Percentiles rank a stretch among this genome's conserved stretches.
phyloP scores from a whole-genome alignment of 2,797 vertebrate species.

The Petrocephalus sullivani region DNA sequence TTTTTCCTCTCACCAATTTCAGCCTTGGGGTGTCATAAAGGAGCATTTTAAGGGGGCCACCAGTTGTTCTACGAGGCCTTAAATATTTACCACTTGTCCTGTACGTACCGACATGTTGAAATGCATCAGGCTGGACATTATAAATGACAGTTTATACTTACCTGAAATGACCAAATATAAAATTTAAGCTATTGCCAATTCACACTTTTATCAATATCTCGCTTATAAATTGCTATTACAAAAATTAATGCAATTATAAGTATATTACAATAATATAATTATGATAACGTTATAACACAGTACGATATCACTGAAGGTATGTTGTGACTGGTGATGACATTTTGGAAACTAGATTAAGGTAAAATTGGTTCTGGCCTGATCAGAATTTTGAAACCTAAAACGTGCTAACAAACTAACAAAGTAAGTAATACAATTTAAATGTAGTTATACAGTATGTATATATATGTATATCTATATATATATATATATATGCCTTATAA shows the following conservation, averaged over 20 bases:
- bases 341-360: not conserved
- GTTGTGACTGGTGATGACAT: not conserved
- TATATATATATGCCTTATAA: not conserved
- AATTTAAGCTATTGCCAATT: not conserved
- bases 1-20: constrained; percentile 30
- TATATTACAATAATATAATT: not conserved
- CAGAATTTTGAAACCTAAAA: not conserved
- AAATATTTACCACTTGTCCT: not conserved
- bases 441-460: no score
- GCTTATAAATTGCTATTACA: not conserved
- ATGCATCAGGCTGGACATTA: not conserved
- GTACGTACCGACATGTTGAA: not conserved
- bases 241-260: not conserved
- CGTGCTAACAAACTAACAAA: not conserved
- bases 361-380: not conserved
- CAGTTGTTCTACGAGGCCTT: not conserved
- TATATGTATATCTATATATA: no score
- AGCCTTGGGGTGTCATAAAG: not conserved
- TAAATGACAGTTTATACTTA: not conserved
- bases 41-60: not conserved
- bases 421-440: not conserved
- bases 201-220: not conserved
- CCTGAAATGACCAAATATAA: not conserved
- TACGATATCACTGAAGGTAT: not conserved
- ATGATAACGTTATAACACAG: not conserved